phyloP scores from a whole-genome alignment of 2,797 vertebrate species.

The Siniperca undulata region DNA sequence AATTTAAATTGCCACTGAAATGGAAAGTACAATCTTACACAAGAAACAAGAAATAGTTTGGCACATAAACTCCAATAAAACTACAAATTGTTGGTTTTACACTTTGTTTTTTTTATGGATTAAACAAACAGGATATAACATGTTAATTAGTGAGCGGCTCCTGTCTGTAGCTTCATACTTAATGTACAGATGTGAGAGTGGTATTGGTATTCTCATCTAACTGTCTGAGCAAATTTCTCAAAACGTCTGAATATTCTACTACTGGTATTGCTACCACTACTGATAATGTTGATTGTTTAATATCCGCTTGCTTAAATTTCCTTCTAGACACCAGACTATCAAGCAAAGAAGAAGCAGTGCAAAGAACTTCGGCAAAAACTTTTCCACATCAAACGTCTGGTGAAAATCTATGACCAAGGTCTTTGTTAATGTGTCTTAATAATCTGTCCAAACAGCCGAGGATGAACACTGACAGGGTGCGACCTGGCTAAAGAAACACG shows the following conservation, averaged over 20 bases:
- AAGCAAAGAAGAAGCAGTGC: conserved; percentile 85
- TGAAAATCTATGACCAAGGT: conserved; percentile 87
- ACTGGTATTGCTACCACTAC: no score
- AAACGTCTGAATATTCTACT: not conserved
- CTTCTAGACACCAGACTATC: conserved; percentile 84
- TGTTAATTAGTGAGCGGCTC: not conserved
- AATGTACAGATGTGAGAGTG: not conserved
- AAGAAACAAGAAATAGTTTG: not conserved
- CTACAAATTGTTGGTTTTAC: not conserved
- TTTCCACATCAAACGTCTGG: conserved; percentile 90
- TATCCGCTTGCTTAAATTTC: not conserved
- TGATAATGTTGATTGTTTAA: not conserved
- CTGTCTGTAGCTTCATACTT: not conserved
- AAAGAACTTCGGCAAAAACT: conserved; percentile 88
- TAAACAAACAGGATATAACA: not conserved
- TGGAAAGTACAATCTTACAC: not conserved
- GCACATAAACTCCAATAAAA: not conserved
- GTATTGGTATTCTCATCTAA: not conserved
- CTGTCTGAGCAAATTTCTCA: not conserved
- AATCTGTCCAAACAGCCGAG: conserved; percentile 1
- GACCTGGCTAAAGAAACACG: not conserved
- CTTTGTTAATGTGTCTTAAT: conserved; percentile 66
- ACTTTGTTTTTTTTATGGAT: not conserved
- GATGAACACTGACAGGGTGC: conserved; percentile 5
- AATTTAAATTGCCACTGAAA: not conserved